These are phyloP conservation scores for Morus bassanus DNA, from an alignment of 2,797 vertebrate genomes.

Conservation along the genomic window DNA sequence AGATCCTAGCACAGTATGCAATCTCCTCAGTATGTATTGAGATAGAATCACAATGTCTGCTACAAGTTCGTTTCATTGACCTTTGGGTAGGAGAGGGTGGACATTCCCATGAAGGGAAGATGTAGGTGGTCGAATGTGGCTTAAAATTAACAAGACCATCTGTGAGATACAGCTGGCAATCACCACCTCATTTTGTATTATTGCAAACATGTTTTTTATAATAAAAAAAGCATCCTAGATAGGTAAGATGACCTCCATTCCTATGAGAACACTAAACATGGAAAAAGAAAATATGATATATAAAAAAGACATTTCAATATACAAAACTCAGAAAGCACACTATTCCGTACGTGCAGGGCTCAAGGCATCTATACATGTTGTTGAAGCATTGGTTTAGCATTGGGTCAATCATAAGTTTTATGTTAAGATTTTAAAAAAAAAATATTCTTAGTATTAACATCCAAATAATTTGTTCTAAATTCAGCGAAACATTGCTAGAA, in stretches of 20 bases:
- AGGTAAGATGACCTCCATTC: background rate
- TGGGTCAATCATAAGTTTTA: background rate
- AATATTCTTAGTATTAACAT: background rate
- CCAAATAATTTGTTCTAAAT: background rate
- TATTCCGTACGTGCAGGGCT: background rate
- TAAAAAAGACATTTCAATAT: background rate
- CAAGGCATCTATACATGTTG: background rate
- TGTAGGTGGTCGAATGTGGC: accelerated
- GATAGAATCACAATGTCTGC: background rate
- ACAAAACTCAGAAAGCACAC: background rate
- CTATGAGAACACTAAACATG: background rate
- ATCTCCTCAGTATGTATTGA: background rate
- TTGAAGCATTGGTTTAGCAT: background rate
- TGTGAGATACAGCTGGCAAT: background rate
- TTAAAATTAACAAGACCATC: background rate
- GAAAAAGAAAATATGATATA: background rate
- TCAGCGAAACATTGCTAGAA: background rate
- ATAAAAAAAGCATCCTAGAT: background rate
- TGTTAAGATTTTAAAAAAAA: background rate
- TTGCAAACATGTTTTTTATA: background rate
- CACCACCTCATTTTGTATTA: background rate
- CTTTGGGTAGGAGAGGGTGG: background rate
- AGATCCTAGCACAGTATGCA: background rate
- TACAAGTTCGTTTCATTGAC: background rate
- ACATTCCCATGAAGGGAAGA: accelerated